Evolutionary conservation across 2,113 vertebrate species (phyloP), one percentile per base, ranked within the genome.

Genomic region (Grallaria varia): DNA sequence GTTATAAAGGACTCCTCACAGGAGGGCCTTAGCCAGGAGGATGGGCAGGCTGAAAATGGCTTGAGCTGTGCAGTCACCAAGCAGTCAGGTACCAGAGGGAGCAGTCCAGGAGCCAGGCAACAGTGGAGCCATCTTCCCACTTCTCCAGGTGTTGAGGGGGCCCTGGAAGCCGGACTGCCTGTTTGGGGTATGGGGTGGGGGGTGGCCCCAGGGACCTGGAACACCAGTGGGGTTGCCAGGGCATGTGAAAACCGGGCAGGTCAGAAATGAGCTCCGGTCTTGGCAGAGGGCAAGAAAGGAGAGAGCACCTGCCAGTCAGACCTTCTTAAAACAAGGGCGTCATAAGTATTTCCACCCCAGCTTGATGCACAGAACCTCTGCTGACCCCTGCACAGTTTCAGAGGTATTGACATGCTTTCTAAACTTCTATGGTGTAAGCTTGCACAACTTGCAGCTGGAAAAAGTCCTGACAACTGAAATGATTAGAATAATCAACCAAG

Each of bases 171-270:
- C 78, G 23, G 27, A 19, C 11, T 52, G 37, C 5, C 35, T 77
- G 8, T 21, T 44, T 5, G 8, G 30, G 14, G 6, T 33, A 2
- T 1, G 4, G n/a, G n/a, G n/a, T 8, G 56, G 3, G 2, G 13
- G 14, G 2, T 56, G 14, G 1, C 53, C 45, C 47, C 28, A 45
- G 24, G 35, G 62, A 77, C 24, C 16, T 62, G 86, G n/a, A 85
- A 53, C 37, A 67, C 8, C 35, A 28, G 17, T 1, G 2, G 33
- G 7, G 2, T 16, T 49, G 11, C 8, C 30, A 60, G n/a, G 9
- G 9, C 4, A 1, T 50, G 22, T 42, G 47, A 68, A 64, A 77
- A n/a, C 35, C 73, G 67, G 78, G 16, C 56, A 88, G 63, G 27
- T 39, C 53, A 52, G 47, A 72, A 89, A 20, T 42, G 39, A 87